These are phyloP conservation scores for Takifugu flavidus DNA, from an alignment of 2,113 vertebrate species.

Conservation along the genomic window DNA sequence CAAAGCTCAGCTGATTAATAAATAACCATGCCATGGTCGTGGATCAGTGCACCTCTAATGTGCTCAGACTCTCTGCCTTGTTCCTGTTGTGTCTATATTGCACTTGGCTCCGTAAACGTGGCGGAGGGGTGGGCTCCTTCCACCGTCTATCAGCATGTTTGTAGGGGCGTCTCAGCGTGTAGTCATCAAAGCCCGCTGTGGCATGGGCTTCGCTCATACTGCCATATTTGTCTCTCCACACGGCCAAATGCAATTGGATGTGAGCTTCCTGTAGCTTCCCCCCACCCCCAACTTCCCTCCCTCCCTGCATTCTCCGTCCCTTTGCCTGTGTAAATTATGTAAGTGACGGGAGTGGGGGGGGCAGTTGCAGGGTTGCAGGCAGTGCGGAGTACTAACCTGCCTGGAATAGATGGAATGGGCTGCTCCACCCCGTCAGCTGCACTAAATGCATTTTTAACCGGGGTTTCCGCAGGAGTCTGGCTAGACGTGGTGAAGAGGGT, in stretches of 20 bases:
- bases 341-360: constrained; percentile 58
- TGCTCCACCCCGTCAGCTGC: constrained; percentile 21
- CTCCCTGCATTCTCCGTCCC: constrained; percentile 36
- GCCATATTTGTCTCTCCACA: constrained; percentile 55
- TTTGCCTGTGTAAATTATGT: constrained; percentile 73
- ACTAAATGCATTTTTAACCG: constrained; percentile 73
- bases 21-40: constrained; percentile 67
- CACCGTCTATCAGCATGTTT: constrained; percentile 54
- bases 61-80: constrained; percentile 61
- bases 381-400: constrained; percentile 16
- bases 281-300: not conserved
- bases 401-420: constrained; percentile 16
- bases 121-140: constrained; percentile 43
- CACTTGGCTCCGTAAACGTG: constrained; percentile 46
- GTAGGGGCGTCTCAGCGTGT: constrained; percentile 61
- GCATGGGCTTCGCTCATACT: constrained; percentile 45
- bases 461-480: constrained; percentile 53
- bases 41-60: constrained; percentile 69
- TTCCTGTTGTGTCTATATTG: constrained; percentile 62
- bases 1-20: constrained; percentile 75
- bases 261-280: constrained; percentile 32
- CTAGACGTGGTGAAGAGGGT: constrained; percentile 61
- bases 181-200: constrained; percentile 64
- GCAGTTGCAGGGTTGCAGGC: constrained; percentile 34
- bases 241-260: constrained; percentile 62